Evolutionary conservation across 2,797 vertebrate species (phyloP).

Genomic region (Botia kubotai): DNA sequence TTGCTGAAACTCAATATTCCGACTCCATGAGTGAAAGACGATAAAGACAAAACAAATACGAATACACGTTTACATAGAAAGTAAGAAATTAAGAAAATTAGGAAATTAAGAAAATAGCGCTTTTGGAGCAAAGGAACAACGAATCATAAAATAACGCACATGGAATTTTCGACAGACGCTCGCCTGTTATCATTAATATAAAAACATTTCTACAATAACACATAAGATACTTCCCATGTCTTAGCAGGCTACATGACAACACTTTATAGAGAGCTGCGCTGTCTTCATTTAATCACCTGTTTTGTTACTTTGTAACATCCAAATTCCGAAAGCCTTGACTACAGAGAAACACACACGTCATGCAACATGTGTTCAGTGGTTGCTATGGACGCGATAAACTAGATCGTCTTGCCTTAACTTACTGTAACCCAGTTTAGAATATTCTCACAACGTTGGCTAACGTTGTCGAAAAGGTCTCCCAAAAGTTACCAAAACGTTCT

Average conservation of each 20-base stretch:
- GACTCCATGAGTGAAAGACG: constrained; percentile 65
- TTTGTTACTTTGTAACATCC: constrained; percentile 2
- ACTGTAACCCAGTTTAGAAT: no score
- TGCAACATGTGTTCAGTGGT: constrained; percentile 30
- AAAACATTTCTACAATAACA: neutral
- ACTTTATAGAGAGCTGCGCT: neutral
- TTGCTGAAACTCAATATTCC: constrained; percentile 51
- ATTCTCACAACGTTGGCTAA: no score
- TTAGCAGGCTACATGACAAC: neutral
- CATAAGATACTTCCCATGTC: neutral
- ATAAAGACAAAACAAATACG: constrained; percentile 44
- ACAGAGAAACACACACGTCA: neutral
- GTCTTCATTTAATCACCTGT: constrained; percentile 7
- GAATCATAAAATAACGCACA: neutral
- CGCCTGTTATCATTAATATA: neutral
- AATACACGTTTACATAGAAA: neutral
- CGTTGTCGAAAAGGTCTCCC: no score
- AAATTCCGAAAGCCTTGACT: constrained; percentile 7
- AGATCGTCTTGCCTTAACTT: no score
- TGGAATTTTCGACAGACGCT: no score
- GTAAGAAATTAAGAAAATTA: neutral
- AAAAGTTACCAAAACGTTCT: no score
- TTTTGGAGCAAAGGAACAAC: neutral
- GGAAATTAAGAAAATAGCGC: no score
- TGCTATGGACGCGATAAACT: constrained; percentile 42